Percentiles rank a stretch among this genome's conserved stretches.
Conservation (phyloP, 2,888 invertebrate species). For the Drosophila falleni region DNA sequence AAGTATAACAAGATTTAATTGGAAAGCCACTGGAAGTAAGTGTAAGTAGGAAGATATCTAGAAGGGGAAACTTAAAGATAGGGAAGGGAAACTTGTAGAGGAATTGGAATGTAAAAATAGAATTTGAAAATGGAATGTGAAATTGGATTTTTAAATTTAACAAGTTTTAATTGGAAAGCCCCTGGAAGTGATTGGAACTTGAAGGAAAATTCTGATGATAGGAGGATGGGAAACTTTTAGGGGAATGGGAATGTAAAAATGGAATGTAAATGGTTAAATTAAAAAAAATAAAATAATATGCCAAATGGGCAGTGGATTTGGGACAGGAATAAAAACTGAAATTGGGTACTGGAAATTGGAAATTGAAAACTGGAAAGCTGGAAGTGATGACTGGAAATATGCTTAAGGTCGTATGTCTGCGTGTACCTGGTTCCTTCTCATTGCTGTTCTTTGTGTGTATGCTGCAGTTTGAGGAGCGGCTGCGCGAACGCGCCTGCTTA, state of each 20-base stretch:
- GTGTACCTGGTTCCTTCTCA: slow-evolving; percentile 85
- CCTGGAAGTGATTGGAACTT: too few relatives aligned
- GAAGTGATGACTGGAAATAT: not conserved
- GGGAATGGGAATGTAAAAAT: too few relatives aligned
- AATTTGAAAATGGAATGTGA: not conserved
- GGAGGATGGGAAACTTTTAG: too few relatives aligned
- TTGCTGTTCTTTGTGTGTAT: slow-evolving; percentile 85
- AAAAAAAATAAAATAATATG: too few relatives aligned
- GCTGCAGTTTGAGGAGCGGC: slow-evolving; percentile 85
- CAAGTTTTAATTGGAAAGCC: too few relatives aligned
- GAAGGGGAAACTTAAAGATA: not conserved
- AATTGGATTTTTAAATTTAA: too few relatives aligned
- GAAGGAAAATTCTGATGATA: too few relatives aligned
- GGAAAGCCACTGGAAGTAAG: not conserved
- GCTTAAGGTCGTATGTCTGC: slow-evolving; percentile 1
- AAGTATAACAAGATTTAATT: too few relatives aligned
- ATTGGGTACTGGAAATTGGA: not conserved
- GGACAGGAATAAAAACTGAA: too few relatives aligned
- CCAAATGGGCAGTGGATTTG: not conserved
- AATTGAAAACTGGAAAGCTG: not conserved
- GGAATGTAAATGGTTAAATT: too few relatives aligned
- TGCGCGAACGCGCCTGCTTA: slow-evolving; percentile 85
- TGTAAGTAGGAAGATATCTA: not conserved
- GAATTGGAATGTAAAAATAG: not conserved
- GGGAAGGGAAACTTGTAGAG: too few relatives aligned